Conservation (phyloP, 2,113 vertebrate species). For the Egretta garzetta region DNA sequence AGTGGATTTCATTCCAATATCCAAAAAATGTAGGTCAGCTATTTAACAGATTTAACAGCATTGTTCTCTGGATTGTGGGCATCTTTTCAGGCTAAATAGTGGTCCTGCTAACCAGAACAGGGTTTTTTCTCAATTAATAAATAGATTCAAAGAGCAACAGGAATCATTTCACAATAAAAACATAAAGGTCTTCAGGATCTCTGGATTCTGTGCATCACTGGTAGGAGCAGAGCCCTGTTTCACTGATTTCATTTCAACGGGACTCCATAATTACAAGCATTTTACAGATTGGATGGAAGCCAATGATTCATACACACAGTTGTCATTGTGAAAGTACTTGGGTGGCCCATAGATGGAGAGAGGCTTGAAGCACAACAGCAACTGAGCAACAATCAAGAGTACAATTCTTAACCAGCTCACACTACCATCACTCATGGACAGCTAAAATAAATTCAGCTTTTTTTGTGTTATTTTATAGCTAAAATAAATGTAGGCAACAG, state of each 20-base stretch:
- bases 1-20: not conserved
- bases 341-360: not conserved
- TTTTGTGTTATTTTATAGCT: not conserved
- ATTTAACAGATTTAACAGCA: not conserved
- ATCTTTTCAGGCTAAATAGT: not conserved
- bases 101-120: not conserved
- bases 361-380: not conserved
- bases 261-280: not conserved
- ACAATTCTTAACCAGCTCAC: not conserved
- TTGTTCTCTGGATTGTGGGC: not conserved
- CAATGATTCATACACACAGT: not conserved
- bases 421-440: not conserved
- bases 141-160: not conserved
- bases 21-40: not conserved
- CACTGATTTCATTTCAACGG: constrained; percentile 16
- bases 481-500: not conserved
- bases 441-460: not conserved
- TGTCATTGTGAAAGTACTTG: not conserved
- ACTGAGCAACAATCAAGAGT: not conserved
- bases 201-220: not conserved
- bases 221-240: not conserved
- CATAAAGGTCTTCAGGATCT: not conserved
- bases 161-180: not conserved
- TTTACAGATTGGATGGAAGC: constrained; percentile 8
- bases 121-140: not conserved